Conservation (phyloP, 30 jellyfish, hydroid and myxozoan species). For the Aurelia aurita complex sp. Pacific region DNA sequence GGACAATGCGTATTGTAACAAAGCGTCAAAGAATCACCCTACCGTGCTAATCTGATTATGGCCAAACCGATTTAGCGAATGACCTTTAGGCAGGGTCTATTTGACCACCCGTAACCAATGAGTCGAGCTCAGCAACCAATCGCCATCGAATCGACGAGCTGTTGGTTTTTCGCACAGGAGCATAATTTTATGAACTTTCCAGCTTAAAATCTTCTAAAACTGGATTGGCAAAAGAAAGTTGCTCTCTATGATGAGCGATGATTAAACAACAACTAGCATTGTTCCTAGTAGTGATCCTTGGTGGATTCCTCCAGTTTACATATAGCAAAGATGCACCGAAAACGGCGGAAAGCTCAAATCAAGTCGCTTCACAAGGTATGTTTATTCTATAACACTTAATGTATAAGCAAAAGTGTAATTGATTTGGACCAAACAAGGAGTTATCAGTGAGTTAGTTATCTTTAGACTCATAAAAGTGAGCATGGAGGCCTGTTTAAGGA, state of each 20-base stretch:
- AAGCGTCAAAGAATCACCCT: slow-evolving; percentile 12
- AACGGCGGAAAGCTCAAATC: not conserved
- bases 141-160: not conserved
- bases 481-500: too few species aligned
- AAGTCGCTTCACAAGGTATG: slow-evolving; percentile 18
- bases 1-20: slow-evolving; percentile 52
- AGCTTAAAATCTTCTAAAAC: slow-evolving; percentile 6
- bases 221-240: slow-evolving; percentile 25
- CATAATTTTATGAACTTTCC: not conserved
- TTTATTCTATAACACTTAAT: not conserved
- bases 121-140: slow-evolving; percentile 15
- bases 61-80: slow-evolving; percentile 28
- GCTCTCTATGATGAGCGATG: slow-evolving; percentile 72
- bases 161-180: slow-evolving; percentile 11
- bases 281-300: slow-evolving; percentile 55
- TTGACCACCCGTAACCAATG: slow-evolving; percentile 62
- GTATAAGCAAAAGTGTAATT: too few species aligned
- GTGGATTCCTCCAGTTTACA: slow-evolving; percentile 14
- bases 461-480: too few species aligned
- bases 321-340: slow-evolving; percentile 11
- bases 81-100: slow-evolving; percentile 47
- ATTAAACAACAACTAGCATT: slow-evolving; percentile 12
- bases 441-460: too few species aligned
- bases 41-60: slow-evolving; percentile 55
- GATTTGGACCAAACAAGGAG: too few species aligned